A percentile compares a stretch with the other conserved stretches of the same genome.
phyloP scores from a whole-genome alignment of 2,113 vertebrate genomes.

The Sclerurus mexicanus region DNA sequence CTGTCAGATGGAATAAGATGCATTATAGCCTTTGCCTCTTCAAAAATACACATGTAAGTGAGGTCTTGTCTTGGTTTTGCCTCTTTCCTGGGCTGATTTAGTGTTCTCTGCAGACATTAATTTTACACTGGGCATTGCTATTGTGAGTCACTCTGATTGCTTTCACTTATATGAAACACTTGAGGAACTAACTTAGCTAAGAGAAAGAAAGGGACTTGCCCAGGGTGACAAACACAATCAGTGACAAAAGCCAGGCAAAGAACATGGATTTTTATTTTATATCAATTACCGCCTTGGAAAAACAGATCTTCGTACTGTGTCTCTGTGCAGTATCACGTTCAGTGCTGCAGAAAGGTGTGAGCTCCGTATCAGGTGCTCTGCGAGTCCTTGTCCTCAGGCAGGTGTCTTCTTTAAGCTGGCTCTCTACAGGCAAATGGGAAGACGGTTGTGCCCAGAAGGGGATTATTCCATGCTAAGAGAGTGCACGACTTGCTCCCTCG shows the following conservation, averaged over 20 bases:
- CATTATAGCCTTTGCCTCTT: neutral
- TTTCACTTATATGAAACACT: neutral
- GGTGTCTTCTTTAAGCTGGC: neutral
- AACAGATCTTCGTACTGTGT: neutral
- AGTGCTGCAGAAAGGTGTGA: neutral
- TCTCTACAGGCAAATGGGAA: neutral
- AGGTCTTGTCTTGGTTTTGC: neutral
- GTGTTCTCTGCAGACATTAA: neutral
- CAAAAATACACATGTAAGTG: neutral
- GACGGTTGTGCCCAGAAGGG: neutral
- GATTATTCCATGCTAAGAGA: neutral
- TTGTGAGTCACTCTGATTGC: neutral
- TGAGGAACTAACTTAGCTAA: neutral
- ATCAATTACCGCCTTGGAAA: neutral
- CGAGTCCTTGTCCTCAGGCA: neutral
- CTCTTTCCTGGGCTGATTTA: neutral
- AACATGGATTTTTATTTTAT: neutral
- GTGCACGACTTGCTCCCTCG: neutral
- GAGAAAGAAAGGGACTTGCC: neutral
- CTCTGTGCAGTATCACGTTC: too few species aligned
- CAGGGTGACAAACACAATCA: neutral
- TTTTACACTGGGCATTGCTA: neutral
- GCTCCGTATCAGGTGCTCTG: fast-evolving
- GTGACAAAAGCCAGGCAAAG: neutral
- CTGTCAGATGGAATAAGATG: neutral